A percentile compares a stretch with the other conserved stretches of the same genome.
Conservation (phyloP, 1,140 invertebrate genomes). For the Nylanderia fulva region DNA sequence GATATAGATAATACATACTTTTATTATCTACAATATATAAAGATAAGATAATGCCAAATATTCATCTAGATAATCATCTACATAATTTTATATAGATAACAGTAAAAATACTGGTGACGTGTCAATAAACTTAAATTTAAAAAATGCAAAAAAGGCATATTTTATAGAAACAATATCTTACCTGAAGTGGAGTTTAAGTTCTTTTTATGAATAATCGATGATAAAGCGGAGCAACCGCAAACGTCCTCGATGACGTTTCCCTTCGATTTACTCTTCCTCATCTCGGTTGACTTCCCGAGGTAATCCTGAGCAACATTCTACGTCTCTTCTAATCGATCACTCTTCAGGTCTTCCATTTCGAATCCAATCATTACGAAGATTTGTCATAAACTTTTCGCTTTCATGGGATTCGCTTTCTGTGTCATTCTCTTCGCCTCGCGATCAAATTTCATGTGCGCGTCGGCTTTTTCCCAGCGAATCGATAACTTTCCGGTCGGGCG, state of each 20-base stretch:
- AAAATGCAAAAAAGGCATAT: no score
- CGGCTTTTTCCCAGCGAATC: not conserved
- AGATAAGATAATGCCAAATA: no score
- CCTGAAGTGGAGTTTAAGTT: slow-evolving; percentile 74
- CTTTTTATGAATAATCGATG: slow-evolving; percentile 71
- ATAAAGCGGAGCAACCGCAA: slow-evolving; percentile 73
- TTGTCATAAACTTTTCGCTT: slow-evolving; percentile 9
- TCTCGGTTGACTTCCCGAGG: not conserved
- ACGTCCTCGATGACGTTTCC: slow-evolving; percentile 66
- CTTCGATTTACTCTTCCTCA: slow-evolving; percentile 64
- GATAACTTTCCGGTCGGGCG: slow-evolving; percentile 14
- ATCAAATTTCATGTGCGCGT: slow-evolving; percentile 40
- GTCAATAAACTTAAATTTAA: not conserved
- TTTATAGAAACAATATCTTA: no score
- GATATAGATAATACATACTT: no score
- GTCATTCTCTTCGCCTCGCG: slow-evolving; percentile 31
- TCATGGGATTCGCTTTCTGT: not conserved
- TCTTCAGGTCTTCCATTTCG: not conserved
- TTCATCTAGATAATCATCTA: no score
- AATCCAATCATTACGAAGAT: not conserved
- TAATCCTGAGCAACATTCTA: slow-evolving; percentile 49
- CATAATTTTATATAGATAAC: no score
- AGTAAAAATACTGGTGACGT: no score
- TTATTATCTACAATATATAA: no score
- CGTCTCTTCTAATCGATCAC: slow-evolving; percentile 48